These are phyloP conservation scores for Neomorphus geoffroyi DNA, from an alignment of 2,797 vertebrate genomes.

Conservation along the genomic window DNA sequence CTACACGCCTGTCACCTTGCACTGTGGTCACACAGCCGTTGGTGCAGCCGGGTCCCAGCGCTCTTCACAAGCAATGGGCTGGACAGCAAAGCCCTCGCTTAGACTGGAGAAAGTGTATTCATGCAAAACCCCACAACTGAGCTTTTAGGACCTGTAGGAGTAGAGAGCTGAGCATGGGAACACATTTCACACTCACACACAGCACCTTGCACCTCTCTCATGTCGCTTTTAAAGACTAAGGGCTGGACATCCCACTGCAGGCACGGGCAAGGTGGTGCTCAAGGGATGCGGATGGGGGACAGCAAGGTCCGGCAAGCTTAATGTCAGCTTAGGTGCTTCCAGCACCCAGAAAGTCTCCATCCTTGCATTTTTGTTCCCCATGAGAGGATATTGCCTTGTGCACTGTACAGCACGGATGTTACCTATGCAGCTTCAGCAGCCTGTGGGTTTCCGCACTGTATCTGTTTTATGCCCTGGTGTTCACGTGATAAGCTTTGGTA, in stretches of 20 bases:
- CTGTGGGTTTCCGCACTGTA: neutral
- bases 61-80: neutral
- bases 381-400: neutral
- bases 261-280: neutral
- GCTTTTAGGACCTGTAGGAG: neutral
- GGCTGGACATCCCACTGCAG: neutral
- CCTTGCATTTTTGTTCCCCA: neutral
- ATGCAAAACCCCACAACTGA: neutral
- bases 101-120: neutral
- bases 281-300: rapidly evolving
- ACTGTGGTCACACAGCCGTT: neutral
- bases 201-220: neutral
- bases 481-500: neutral
- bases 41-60: neutral
- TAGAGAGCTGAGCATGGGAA: neutral
- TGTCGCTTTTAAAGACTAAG: rapidly evolving
- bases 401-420: rapidly evolving
- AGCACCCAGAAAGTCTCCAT: neutral
- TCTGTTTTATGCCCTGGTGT: neutral
- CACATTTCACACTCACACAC: neutral
- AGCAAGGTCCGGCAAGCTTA: neutral
- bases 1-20: neutral
- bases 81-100: neutral
- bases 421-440: neutral
- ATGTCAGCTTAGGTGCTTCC: neutral